Percentiles rank a stretch among this genome's conserved stretches.
These are phyloP conservation scores for Noctua fimbriata DNA, from an alignment of 2,888 invertebrate genomes.

Conservation along the genomic window DNA sequence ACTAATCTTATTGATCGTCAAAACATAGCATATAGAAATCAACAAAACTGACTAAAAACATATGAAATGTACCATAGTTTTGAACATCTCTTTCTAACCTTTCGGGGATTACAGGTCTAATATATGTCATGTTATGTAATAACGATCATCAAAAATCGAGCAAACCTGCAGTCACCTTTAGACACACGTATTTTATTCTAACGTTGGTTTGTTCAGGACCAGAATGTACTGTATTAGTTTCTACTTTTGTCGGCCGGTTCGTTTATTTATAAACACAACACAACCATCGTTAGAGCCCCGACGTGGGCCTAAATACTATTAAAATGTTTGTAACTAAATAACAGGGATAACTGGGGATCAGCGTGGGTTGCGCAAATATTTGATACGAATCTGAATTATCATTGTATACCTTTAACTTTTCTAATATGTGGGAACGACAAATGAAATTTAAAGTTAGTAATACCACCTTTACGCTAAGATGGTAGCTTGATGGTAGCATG, in stretches of 20 bases:
- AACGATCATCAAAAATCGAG: not conserved
- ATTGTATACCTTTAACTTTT: constrained; percentile 28
- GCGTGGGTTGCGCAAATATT: constrained; percentile 35
- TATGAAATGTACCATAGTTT: not conserved
- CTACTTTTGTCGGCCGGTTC: not conserved
- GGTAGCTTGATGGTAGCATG: no score
- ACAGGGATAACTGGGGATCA: constrained; percentile 33
- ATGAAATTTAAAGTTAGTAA: not conserved
- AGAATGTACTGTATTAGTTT: not conserved
- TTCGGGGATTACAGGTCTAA: not conserved
- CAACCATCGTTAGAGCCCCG: not conserved
- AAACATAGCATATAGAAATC: not conserved
- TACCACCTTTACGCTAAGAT: no score
- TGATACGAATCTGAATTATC: constrained; percentile 11
- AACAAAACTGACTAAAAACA: not conserved
- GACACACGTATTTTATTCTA: not conserved
- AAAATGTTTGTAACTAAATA: constrained; percentile 46
- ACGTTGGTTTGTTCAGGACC: not conserved
- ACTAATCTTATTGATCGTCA: not conserved
- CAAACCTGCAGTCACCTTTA: not conserved
- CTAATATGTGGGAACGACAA: not conserved
- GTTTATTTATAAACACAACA: constrained; percentile 18
- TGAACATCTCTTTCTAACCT: not conserved
- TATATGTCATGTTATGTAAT: not conserved
- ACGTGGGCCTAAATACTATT: constrained; percentile 32